These are phyloP conservation scores for Lymantria monacha DNA, from an alignment of 2,888 invertebrate genomes.

Conservation along the genomic window DNA sequence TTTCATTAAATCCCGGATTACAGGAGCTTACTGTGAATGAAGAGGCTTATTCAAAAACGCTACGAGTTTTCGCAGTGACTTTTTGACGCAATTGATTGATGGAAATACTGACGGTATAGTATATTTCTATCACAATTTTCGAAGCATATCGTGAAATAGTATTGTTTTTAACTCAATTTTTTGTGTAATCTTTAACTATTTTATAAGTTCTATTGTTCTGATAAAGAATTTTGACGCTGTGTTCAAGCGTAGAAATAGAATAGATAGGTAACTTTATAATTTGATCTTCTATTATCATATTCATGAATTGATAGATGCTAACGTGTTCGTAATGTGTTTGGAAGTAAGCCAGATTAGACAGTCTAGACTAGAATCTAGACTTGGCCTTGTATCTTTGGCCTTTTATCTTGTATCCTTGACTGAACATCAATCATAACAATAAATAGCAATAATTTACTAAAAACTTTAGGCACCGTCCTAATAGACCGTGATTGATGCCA, in stretches of 20 bases:
- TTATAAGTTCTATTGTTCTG: neutral
- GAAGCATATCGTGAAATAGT: neutral
- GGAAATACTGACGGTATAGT: neutral
- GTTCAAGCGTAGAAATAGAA: no score
- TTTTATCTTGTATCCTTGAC: conserved; percentile 25
- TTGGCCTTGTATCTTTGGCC: no score
- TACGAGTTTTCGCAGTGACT: conserved; percentile 1
- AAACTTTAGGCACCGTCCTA: neutral
- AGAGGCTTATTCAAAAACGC: conserved; percentile 3
- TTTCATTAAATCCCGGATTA: neutral
- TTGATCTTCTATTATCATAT: neutral
- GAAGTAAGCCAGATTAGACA: conserved; percentile 18
- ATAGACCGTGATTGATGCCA: neutral
- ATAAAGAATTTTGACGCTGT: neutral
- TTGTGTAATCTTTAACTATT: neutral
- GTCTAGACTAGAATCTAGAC: conserved; percentile 23
- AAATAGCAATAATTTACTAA: neutral
- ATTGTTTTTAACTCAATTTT: neutral
- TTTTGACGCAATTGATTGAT: neutral
- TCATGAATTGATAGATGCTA: neutral
- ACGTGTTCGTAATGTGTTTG: conserved; percentile 9
- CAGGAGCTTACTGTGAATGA: neutral
- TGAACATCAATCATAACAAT: conserved; percentile 5
- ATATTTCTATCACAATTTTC: neutral
- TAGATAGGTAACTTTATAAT: no score